Evolutionary conservation across 1,140 invertebrate genomes (phyloP), one percentile per base, ranked within the genome.

Genomic region (Drosophila azteca): DNA sequence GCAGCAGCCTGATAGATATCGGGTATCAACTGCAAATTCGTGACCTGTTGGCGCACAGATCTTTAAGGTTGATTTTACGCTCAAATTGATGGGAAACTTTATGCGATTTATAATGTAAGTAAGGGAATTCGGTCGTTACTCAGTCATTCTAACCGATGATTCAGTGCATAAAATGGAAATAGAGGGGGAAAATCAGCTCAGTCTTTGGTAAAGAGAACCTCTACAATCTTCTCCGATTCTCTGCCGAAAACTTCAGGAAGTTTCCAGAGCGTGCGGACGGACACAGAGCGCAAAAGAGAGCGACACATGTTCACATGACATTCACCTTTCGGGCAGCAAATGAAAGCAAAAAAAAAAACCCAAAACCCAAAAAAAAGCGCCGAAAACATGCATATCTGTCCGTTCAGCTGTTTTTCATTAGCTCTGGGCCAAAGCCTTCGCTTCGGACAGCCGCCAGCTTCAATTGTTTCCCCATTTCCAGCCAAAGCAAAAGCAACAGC

Each of bases 381-480:
- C 31, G 61, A 64, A 76, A 73, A 49, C 50, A 52, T 51, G 43
- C 17, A 64, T 72, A 59, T 26, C 43, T 44, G 22, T 54, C 26
- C 64, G 66, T 59, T 77, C 73, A 87, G 81, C 81, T 51, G 13
- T 74, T 77, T 81, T 74, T 59, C 71, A 77, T 77, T 77, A 72
- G 65, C 76, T 76, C 59, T 78, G 26, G 29, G 15, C 43, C 35
- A 17, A 44, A 77, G 72, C 81, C 81, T 84, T 84, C 72, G 35
- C 35, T 39, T 13, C 35, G 35, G 35, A 3, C 35, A 59, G 52
- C 17, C 22, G 52, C 17, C 22, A 29, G 35, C 39, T 58, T 35
- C 50, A 70, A 58, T 79, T 87, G 61, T 84, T 84, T 84, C 81
- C 81, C 73, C 77, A 69, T 80, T 80, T 72, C 46, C 58, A 58